Conservation (phyloP, 2,113 vertebrate species). For the Sylvietta virens region DNA sequence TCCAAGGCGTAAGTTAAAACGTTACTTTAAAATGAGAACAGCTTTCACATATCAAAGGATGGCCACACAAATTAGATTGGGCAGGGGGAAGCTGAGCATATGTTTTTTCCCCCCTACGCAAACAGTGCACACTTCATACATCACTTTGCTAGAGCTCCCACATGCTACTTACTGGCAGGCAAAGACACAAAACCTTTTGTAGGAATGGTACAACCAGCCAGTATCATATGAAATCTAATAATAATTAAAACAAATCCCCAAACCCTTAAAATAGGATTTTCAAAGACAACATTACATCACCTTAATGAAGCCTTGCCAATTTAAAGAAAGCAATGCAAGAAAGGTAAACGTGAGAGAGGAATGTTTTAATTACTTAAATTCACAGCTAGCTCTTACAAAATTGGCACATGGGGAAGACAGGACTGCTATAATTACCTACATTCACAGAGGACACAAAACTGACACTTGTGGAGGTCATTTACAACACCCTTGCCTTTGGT, state of each 20-base stretch:
- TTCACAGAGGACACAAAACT: neutral
- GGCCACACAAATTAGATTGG: neutral
- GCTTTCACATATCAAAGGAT: neutral
- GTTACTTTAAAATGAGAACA: neutral
- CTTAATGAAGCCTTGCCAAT: neutral
- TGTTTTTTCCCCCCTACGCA: neutral
- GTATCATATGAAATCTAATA: neutral
- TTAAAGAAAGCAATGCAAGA: neutral
- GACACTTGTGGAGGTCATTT: neutral
- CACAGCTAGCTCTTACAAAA: neutral
- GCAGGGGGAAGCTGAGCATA: neutral
- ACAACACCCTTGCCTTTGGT: fast-evolving
- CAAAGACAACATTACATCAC: neutral
- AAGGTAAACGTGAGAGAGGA: fast-evolving
- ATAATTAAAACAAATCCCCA: neutral
- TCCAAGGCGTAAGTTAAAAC: neutral
- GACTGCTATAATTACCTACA: neutral
- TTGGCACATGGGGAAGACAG: neutral
- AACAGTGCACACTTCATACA: neutral
- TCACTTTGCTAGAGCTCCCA: neutral
- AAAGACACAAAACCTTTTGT: neutral
- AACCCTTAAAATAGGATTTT: neutral
- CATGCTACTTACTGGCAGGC: neutral
- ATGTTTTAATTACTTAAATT: neutral
- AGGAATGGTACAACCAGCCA: neutral